These are phyloP conservation scores for Castor canadensis DNA, from an alignment of 2,113 vertebrate species.

Conservation along the genomic window DNA sequence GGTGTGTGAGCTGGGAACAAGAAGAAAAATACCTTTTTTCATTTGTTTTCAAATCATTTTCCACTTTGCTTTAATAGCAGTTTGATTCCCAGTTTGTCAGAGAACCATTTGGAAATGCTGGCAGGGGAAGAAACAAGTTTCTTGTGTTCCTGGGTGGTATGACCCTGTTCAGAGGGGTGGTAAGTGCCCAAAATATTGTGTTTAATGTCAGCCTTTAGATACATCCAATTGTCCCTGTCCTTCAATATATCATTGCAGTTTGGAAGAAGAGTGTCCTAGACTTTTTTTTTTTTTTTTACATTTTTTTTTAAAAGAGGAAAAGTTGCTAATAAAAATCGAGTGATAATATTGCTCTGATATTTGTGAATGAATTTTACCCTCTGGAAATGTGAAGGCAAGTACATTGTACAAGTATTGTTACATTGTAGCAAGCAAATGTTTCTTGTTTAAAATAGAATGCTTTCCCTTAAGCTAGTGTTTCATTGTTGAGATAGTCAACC, in stretches of 20 bases:
- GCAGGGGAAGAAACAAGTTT: not conserved
- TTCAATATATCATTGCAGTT: not conserved
- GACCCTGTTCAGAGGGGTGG: not conserved
- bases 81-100: not conserved
- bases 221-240: not conserved
- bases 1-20: not conserved
- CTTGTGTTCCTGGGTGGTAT: not conserved
- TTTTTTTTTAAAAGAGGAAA: not conserved
- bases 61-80: not conserved
- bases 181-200: not conserved
- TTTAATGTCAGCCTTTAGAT: not conserved
- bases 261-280: no score
- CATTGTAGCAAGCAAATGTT: not conserved
- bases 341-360: not conserved
- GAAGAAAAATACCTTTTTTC: not conserved
- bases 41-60: not conserved
- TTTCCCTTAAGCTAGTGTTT: not conserved
- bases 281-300: no score
- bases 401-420: not conserved
- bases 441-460: not conserved
- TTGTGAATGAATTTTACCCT: not conserved
- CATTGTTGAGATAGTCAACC: slow-evolving; percentile 6
- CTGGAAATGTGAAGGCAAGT: not conserved
- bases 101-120: not conserved
- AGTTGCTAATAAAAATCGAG: not conserved